These are phyloP conservation scores for Rhagoletis pomonella DNA, from an alignment of 1,140 invertebrate genomes.

Conservation along the genomic window DNA sequence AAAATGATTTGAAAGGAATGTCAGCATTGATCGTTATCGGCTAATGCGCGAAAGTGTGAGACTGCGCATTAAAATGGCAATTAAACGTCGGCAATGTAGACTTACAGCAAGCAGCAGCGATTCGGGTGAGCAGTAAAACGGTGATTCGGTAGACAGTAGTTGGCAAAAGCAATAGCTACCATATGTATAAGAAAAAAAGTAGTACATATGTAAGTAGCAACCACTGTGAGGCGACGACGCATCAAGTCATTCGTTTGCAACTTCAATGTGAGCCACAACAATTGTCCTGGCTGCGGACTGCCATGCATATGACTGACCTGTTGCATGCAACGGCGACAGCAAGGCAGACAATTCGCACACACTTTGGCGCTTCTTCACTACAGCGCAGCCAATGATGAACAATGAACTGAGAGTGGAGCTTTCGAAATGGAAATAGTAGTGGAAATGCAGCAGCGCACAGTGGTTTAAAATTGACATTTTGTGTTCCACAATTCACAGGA, in stretches of 20 bases:
- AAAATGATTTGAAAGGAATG: slow-evolving; percentile 31
- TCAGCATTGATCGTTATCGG: background rate
- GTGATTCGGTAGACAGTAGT: background rate
- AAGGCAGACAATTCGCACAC: slow-evolving; percentile 3
- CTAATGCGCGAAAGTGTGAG: slow-evolving; percentile 42
- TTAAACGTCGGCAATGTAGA: background rate
- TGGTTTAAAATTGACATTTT: too few relatives aligned
- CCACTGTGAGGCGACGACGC: background rate
- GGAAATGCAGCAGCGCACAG: background rate
- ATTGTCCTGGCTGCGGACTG: background rate
- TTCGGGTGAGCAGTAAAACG: background rate
- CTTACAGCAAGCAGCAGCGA: slow-evolving; percentile 25
- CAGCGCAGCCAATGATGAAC: too few relatives aligned
- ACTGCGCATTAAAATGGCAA: slow-evolving; percentile 32
- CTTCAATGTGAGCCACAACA: slow-evolving; percentile 7
- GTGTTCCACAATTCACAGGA: too few relatives aligned
- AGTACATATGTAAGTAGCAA: background rate
- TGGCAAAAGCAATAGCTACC: background rate
- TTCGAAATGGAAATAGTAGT: background rate
- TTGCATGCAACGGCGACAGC: background rate
- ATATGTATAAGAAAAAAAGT: background rate
- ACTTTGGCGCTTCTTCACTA: background rate
- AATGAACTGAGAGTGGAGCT: background rate
- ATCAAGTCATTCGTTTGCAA: slow-evolving; percentile 16
- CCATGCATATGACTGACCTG: background rate